phyloP scores from a whole-genome alignment of 1,140 invertebrate species.

The Bradysia coprophila region DNA sequence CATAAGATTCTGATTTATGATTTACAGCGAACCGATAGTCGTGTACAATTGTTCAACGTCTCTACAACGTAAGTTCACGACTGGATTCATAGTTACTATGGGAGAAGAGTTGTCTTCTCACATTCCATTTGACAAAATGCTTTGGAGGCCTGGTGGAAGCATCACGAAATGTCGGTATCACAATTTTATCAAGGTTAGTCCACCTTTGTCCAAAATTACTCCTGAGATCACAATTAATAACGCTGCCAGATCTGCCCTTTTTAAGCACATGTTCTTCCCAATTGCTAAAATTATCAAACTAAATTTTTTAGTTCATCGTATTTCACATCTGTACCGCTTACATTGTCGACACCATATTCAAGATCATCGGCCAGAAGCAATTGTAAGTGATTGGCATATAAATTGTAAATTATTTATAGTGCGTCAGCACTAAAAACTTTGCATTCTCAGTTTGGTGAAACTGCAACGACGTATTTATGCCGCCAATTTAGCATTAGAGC shows the following conservation, averaged over 20 bases:
- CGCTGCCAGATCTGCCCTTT: no score
- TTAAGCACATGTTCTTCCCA: not conserved
- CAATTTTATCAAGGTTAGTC: constrained; percentile 29
- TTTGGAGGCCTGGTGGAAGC: constrained; percentile 42
- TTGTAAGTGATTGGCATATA: constrained; percentile 37
- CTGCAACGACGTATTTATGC: constrained; percentile 63
- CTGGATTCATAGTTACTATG: constrained; percentile 33
- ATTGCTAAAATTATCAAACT: constrained; percentile 17
- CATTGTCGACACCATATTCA: constrained; percentile 39
- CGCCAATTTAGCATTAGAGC: constrained; percentile 52
- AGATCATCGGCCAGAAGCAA: constrained; percentile 40
- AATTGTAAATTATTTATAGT: constrained; percentile 2
- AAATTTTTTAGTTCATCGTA: constrained; percentile 28
- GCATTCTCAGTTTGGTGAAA: constrained; percentile 43
- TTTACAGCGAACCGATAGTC: constrained; percentile 23
- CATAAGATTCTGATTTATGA: not conserved
- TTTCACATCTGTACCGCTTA: constrained; percentile 51
- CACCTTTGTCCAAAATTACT: not conserved
- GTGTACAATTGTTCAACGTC: constrained; percentile 49
- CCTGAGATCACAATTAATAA: not conserved
- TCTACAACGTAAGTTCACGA: constrained; percentile 45
- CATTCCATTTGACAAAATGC: constrained; percentile 40
- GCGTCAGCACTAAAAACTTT: not conserved
- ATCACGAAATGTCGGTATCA: constrained; percentile 27
- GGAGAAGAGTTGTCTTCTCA: constrained; percentile 28